Conservation (phyloP, 1,140 invertebrate genomes). For the Drosophila baimaii region DNA sequence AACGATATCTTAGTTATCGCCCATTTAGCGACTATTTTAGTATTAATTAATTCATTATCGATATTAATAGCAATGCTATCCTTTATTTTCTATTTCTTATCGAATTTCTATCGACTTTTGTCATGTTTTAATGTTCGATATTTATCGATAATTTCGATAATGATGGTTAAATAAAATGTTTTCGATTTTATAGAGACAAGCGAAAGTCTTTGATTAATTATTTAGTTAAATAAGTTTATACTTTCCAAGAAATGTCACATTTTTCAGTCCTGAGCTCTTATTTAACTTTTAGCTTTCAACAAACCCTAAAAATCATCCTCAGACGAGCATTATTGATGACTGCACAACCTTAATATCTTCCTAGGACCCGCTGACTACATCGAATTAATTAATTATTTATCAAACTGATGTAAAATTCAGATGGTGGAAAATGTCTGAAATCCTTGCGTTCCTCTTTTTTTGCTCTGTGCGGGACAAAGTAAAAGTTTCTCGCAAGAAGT, state of each 20-base stretch:
- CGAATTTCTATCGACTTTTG: too few species aligned
- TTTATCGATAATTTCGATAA: too few species aligned
- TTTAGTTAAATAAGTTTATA: not conserved
- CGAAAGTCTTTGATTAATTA: too few species aligned
- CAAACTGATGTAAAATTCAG: not conserved
- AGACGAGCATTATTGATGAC: slow-evolving; percentile 1
- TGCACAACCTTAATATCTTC: not conserved
- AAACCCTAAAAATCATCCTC: not conserved
- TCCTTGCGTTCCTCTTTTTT: not conserved
- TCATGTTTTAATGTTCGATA: too few species aligned
- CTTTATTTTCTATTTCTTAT: not conserved
- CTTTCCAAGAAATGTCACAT: too few species aligned
- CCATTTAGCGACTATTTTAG: too few species aligned
- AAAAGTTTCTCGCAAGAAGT: slow-evolving; percentile 77
- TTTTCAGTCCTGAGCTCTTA: too few species aligned
- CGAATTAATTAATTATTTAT: slow-evolving; percentile 2
- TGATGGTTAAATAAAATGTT: too few species aligned
- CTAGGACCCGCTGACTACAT: not conserved
- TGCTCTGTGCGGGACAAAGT: slow-evolving; percentile 49
- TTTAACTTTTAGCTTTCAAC: not conserved
- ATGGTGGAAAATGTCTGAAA: not conserved
- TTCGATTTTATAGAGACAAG: too few species aligned
- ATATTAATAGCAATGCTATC: too few species aligned
- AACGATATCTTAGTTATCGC: too few species aligned
- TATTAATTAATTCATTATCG: too few species aligned